phyloP scores from a whole-genome alignment of 2,113 vertebrate genomes.

The Bettongia penicillata region DNA sequence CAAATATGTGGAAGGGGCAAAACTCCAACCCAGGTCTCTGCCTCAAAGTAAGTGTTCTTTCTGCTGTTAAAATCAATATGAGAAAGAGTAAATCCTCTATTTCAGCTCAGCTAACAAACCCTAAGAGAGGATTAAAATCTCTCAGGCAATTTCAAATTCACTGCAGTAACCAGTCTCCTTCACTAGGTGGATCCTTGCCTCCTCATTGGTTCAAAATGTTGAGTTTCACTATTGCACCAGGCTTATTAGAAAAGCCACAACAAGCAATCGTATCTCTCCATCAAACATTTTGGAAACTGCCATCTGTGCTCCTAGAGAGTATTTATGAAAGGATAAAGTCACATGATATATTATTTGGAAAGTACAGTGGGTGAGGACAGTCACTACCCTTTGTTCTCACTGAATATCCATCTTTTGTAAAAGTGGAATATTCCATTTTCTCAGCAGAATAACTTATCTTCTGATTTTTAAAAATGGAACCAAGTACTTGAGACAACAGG shows the following conservation, averaged over 20 bases:
- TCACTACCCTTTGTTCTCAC: neutral
- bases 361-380: neutral
- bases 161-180: slow-evolving; percentile 19
- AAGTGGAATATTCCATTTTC: slow-evolving; percentile 51
- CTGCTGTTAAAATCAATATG: neutral
- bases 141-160: neutral
- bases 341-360: slow-evolving; percentile 10
- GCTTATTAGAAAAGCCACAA: slow-evolving; percentile 8
- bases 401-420: neutral
- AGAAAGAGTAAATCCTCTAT: neutral
- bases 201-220: slow-evolving; percentile 24
- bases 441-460: slow-evolving; percentile 46
- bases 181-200: slow-evolving; percentile 56
- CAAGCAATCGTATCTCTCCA: neutral
- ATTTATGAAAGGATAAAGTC: neutral
- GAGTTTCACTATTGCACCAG: neutral
- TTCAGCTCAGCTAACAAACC: neutral
- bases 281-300: neutral
- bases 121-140: neutral
- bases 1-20: too few relatives aligned
- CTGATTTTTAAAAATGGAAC: slow-evolving; percentile 27
- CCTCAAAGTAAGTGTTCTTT: neutral
- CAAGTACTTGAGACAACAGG: neutral
- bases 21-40: neutral
- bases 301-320: neutral